phyloP scores from a whole-genome alignment of 2,113 vertebrate genomes.

The Mus spicilegus region DNA sequence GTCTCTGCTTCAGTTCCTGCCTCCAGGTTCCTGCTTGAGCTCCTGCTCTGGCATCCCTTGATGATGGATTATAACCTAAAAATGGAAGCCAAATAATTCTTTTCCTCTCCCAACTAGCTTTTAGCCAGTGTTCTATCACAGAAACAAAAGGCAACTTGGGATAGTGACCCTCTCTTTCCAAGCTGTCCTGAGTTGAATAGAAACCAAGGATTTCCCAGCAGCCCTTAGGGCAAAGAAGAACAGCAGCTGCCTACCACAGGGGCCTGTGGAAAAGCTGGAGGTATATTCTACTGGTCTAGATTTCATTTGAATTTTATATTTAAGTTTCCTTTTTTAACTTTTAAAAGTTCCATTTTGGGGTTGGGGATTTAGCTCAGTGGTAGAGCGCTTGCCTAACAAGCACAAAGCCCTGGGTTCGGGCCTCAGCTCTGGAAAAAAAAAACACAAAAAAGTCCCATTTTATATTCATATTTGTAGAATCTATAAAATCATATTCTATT shows the following conservation, averaged over 20 bases:
- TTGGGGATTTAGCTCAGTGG: too few relatives aligned
- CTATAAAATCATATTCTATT: background rate
- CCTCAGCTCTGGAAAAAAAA: too few relatives aligned
- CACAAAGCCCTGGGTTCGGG: too few relatives aligned
- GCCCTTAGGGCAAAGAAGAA: background rate
- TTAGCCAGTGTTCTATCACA: background rate
- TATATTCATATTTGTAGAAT: background rate
- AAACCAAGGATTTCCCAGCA: background rate
- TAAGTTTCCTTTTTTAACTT: background rate
- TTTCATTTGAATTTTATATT: slow-evolving; percentile 25
- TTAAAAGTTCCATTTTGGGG: background rate
- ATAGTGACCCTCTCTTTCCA: too few relatives aligned
- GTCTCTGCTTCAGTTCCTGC: background rate
- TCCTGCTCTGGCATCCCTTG: background rate
- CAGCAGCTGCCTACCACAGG: background rate
- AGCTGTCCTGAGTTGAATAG: background rate
- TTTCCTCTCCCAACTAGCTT: background rate
- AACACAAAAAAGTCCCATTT: background rate
- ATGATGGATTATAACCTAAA: background rate
- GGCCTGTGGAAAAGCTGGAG: background rate
- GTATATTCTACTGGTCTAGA: background rate
- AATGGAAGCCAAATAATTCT: background rate
- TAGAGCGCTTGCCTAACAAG: too few relatives aligned
- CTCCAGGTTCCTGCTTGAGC: background rate
- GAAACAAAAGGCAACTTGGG: background rate